Base-by-base conservation (phyloP, 2,113 vertebrate genomes). In the Indri indri region DNA sequence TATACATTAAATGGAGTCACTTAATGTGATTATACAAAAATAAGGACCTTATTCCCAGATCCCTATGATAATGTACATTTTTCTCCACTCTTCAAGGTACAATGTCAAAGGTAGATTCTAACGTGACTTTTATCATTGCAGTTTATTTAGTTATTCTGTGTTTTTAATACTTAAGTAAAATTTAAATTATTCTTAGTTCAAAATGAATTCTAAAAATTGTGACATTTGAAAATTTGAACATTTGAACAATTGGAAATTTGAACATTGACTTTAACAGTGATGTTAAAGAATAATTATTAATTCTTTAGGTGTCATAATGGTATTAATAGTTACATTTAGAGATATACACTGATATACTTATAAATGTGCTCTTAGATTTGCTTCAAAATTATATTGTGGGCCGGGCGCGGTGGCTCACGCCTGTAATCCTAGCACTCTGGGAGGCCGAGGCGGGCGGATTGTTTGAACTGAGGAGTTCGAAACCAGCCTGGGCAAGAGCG, bases 41-140 rank as follows among this genome's bases (percentile, higher is more conserved):
- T 88, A 95, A 86, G 63, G 16, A 88, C 70, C 52, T 87, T 95
- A 70, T 95, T 82, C 37, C n/a, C 23, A 76, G 66, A 73, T 34
- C 16, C 6, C 73, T 83, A 54, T 74, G 74, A 94, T 65, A 40
- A 37, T 52, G 6, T 4, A 59, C 17, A 30, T 20, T 34, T 85
- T 70, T 40, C 8, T 14, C 70, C 27, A 34, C 68, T 94, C 65
- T 95, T 94, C 45, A 91, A 47, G 11, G 14, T 65, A 18, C 17
- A 65, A 12, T 63, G 65, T 90, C 52, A 73, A 83, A 47, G 59
- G 81, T 76, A 76, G 50, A 74, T 34, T 81, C 34, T 71, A 70
- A 27, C 61, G 32, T 92, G 76, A 73, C 25, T 94, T 70, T 94
- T 5, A 63, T 89, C 8, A 70, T 30, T 83, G 45, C 6, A 74